phyloP scores from a whole-genome alignment of 2,888 invertebrate species.

The Sarcophaga caerulescens region DNA sequence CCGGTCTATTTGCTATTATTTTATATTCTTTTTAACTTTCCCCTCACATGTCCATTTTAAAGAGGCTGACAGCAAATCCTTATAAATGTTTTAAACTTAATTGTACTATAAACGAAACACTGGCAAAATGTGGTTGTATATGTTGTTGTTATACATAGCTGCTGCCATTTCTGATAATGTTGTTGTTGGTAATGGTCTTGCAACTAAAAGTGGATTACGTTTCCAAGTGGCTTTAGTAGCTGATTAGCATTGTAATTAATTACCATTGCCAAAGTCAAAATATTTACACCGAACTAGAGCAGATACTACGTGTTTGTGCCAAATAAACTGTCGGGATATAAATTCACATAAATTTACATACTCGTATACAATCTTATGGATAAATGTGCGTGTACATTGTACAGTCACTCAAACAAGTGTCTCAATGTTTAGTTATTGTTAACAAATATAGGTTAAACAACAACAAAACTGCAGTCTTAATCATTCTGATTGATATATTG shows the following conservation, averaged over 20 bases:
- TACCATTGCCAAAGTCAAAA: constrained; percentile 57
- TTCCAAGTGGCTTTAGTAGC: constrained; percentile 58
- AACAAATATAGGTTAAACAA: no score
- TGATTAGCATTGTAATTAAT: constrained; percentile 63
- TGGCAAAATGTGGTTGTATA: constrained; percentile 35
- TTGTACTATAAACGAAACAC: constrained; percentile 54
- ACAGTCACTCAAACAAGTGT: neutral
- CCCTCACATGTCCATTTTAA: constrained; percentile 33
- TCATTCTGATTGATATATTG: no score
- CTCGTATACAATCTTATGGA: neutral
- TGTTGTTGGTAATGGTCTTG: neutral
- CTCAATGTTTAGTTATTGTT: no score
- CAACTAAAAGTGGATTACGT: constrained; percentile 52
- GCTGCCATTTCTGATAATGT: neutral
- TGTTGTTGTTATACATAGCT: neutral
- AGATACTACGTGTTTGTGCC: neutral
- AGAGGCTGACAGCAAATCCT: constrained; percentile 36
- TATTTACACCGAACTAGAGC: constrained; percentile 27
- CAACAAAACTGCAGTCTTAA: no score
- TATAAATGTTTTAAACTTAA: constrained; percentile 59
- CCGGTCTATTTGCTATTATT: constrained; percentile 41
- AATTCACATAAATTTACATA: neutral
- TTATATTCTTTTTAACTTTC: constrained; percentile 38
- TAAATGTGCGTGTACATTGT: neutral
- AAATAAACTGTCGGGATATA: neutral